Evolutionary conservation across 2,797 vertebrate genomes (phyloP).

Genomic region (Odontamblyopus lacepedii): DNA sequence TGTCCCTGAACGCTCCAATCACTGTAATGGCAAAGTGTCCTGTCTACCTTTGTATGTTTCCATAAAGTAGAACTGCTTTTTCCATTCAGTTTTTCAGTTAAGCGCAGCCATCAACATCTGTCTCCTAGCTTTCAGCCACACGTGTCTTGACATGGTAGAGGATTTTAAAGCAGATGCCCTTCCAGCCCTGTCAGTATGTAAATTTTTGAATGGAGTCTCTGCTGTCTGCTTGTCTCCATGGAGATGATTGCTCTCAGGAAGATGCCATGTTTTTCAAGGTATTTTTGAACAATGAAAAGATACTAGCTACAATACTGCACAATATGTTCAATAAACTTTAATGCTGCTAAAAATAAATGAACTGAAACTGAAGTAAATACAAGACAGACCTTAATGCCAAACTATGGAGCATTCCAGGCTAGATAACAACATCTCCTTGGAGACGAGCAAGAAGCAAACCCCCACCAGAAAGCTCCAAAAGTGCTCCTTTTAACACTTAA

Average conservation of each 20-base stretch:
- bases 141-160: not conserved
- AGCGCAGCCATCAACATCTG: not conserved
- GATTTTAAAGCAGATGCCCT: not conserved
- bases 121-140: not conserved
- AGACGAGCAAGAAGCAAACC: too few relatives aligned
- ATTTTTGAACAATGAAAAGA: not conserved
- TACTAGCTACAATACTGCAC: too few relatives aligned
- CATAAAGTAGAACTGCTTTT: not conserved
- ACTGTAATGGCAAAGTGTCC: slow-evolving; percentile 9
- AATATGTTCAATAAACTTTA: too few relatives aligned
- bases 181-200: not conserved
- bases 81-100: not conserved
- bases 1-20: slow-evolving; percentile 19
- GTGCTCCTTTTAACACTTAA: not conserved
- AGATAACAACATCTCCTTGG: not conserved
- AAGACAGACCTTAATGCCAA: too few relatives aligned
- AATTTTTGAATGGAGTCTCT: not conserved
- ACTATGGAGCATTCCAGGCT: not conserved
- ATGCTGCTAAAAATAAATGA: too few relatives aligned
- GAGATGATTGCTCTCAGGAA: not conserved
- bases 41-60: not conserved
- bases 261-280: not conserved
- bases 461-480: not conserved
- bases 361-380: not conserved
- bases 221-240: not conserved